phyloP scores from a whole-genome alignment of 2,113 vertebrate genomes.

The Maccullochella peelii region DNA sequence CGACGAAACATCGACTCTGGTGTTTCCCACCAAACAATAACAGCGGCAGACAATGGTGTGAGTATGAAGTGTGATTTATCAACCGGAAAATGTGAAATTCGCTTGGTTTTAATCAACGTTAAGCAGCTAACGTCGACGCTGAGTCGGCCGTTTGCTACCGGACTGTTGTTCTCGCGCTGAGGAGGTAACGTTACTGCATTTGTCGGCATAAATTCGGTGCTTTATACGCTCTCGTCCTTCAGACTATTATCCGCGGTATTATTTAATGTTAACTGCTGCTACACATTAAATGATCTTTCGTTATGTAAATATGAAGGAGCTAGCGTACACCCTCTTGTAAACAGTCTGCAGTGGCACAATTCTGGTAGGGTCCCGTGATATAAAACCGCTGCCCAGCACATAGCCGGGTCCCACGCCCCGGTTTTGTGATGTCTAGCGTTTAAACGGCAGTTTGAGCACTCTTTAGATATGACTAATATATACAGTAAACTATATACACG shows the following conservation, averaged over 20 bases:
- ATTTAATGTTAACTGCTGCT: fast-evolving
- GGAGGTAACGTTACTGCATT: conserved; percentile 9
- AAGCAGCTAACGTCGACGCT: conserved; percentile 31
- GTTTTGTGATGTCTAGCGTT: not conserved
- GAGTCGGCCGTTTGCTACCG: conserved; percentile 2
- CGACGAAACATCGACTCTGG: not conserved
- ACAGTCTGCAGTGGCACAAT: not conserved
- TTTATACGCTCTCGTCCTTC: fast-evolving
- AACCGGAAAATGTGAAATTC: not conserved
- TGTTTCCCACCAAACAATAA: not conserved
- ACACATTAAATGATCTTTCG: fast-evolving
- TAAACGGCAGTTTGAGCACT: not conserved
- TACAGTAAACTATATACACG: too few relatives aligned
- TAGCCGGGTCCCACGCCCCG: conserved; percentile 60
- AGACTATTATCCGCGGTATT: not conserved
- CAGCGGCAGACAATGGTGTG: conserved; percentile 36
- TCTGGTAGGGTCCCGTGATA: conserved; percentile 32
- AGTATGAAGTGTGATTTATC: not conserved
- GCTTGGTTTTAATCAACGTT: not conserved
- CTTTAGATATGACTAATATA: fast-evolving
- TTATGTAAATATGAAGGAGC: too few relatives aligned
- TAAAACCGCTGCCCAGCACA: conserved; percentile 25
- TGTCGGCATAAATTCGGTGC: not conserved
- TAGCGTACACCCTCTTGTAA: not conserved
- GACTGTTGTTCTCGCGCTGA: conserved; percentile 2